These are phyloP conservation scores for Myiozetetes cayanensis DNA, from an alignment of 2,113 vertebrate genomes.

Conservation along the genomic window DNA sequence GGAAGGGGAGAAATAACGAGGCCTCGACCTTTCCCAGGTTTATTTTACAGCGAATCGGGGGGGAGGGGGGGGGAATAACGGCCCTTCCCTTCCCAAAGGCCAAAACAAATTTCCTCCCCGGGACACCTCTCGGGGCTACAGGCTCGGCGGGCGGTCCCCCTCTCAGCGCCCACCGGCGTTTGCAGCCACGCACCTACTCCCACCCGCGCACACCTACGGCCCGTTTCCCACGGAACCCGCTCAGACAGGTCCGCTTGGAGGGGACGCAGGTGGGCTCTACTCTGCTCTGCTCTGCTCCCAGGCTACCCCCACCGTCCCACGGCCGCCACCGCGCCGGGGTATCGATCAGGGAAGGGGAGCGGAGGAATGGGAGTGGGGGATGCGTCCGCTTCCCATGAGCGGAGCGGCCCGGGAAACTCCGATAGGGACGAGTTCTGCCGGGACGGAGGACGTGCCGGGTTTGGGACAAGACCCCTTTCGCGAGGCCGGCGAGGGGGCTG, in stretches of 20 bases:
- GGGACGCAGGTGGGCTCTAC: background rate
- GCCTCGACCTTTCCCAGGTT: background rate
- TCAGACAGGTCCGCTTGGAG: background rate
- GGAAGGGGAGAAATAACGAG: background rate
- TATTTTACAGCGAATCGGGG: background rate
- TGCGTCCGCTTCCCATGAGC: background rate
- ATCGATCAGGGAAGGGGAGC: too few species aligned
- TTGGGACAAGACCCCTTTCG: too few species aligned
- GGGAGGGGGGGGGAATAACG: background rate
- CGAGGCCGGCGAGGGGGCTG: background rate
- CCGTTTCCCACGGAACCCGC: background rate
- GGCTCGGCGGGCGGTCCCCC: too few species aligned
- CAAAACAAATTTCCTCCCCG: background rate
- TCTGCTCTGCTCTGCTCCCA: background rate
- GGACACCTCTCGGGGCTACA: background rate
- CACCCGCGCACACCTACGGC: background rate
- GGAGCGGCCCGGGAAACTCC: background rate
- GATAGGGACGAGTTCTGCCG: background rate
- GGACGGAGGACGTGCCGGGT: rapidly evolving
- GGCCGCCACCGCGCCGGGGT: background rate
- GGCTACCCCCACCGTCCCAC: background rate
- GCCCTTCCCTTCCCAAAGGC: background rate
- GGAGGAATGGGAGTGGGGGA: too few species aligned
- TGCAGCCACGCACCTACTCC: background rate
- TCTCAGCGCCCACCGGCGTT: background rate